Base-by-base conservation (phyloP, 1,140 invertebrate species). In the Nixonia krombeini region DNA sequence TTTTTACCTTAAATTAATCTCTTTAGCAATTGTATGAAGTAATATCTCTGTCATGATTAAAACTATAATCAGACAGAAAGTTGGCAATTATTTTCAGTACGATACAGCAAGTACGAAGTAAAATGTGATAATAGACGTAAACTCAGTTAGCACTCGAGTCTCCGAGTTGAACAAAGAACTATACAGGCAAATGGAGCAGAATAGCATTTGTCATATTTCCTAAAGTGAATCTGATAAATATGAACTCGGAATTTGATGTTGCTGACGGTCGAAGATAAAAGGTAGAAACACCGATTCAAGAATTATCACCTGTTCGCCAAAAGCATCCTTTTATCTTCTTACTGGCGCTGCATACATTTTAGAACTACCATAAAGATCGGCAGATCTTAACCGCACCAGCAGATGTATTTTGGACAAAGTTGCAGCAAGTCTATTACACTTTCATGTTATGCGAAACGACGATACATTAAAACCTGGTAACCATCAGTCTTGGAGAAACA, bases 341-440 rank as follows among this genome's bases (percentile, higher is more conserved):
- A 78, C 73, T 75, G 66, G 76, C 61, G 78, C 72, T 72, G 64
- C 70, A 68, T 76, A 73, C 73, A 73, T 66, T 70, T 73, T 70
- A 64, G 46, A 74, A 70, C 73, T 73, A 29, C 45, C 45, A 47
- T 72, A 76, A 66, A 69, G 63, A 78, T 75, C 75, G 80, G 80
- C 82, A 84, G 80, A 81, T 78, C 64, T 83, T 75, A 82, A 85
- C 81, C 79, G 81, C 81, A 84, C 72, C 76, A 80, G 84, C 84
- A 85, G 84, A 84, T 82, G 84, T 85, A 85, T 85, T 85, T 83
- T 85, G 84, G 84, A 85, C 84, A 74, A 82, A 68, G 81, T 72
- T 72, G 61, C 64, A 59, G 64, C 64, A 41, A 72, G 55, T 46
- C 45, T 45, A 16, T 69, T 26, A 58, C 66, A 44, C 37, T 47